Evolutionary conservation across 2,888 invertebrate species (phyloP), one percentile per base, ranked within the genome.

Genomic region (Bombyx huttoni): DNA sequence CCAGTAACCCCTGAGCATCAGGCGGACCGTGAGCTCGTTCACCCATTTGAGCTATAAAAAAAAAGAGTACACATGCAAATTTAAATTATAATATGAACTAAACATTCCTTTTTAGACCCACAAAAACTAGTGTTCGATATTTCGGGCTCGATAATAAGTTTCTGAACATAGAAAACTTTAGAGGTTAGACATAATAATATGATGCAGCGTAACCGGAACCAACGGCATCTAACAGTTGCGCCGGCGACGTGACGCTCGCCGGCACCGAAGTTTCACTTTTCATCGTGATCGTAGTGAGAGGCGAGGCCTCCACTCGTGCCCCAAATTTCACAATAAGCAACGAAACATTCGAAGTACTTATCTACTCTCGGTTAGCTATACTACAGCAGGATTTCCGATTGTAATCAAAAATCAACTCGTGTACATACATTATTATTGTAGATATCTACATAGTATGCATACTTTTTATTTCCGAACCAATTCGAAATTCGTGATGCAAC

Each of bases 251-350:
- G 81, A 80, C 78, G 81, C 65, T 70, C 73, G 77, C 71, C 71
- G 75, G 71, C 76, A 68, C 67, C 76, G 75, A 70, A 73, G 85
- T 88, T 88, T 88, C 87, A 86, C 87, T 88, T 88, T 88, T 80
- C 84, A 83, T 85, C 81, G 74, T 78, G 76, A 74, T 71, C 76
- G 70, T 73, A 73, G 87, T 84, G 84, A 87, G 87, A 87, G 87
- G 87, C 78, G 67, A 79, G 78, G 73, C 81, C 84, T 81, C 80
- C 71, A 68, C 72, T 69, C 71, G 71, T 73, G 74, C 73, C 78
- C 82, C 76, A 77, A 81, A 85, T 87, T 87, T 88, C 87, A 80
- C 85, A 87, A 86, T 71, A 67, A 66, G 63, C 68, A 67, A 74
- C 80, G 69, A 76, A 66, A 73, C 72, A 67, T 64, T 70, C 65